Base-by-base conservation (phyloP, 2,113 vertebrate species). In the Xerus inauris region DNA sequence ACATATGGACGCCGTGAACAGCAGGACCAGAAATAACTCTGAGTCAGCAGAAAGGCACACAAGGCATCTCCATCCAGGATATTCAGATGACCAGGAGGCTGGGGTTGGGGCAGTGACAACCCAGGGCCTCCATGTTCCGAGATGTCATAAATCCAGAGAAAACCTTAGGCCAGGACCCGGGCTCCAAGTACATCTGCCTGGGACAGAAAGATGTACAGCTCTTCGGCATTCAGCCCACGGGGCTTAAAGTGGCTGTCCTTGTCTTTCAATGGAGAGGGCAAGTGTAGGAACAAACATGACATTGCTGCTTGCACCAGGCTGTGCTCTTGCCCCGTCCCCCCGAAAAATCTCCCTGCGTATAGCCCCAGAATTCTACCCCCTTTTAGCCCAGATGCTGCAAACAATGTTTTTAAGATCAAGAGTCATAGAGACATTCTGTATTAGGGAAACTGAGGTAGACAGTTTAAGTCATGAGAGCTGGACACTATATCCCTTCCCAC, bases 11-110 rank as follows among this genome's bases (percentile, higher is more conserved):
- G 0, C 49, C 0, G 0, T 28, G 71, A 67, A n/a, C 40, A 54
- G 80, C 57, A 83, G 87, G 38, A 51, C 28, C 91, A 89, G 85
- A 91, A 95, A 91, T 83, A 96, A 80, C 71, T 91, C 84, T 64
- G 86, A 71, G 47, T 88, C 71, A 87, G 89, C 94, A 95, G 93
- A 95, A 67, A 87, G 79, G 59, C 57, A 85, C 35, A 16, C 28
- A 0, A 7, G 26, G 32, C 5, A 0, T 40, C 84, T 42, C 71
- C 30, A 24, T 80, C 73, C 8, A 16, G 32, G 45, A 26, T 28
- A 32, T 10, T 65, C 64, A 67, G 75, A 59, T 38, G 3, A 71
- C 20, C 20, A 64, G 73, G 40, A 87, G 67, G 54, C 59, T 93
- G 40, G 45, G 71, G 13, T 16, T 6, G 40, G 26, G 85, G n/a